phyloP scores from a whole-genome alignment of 1,140 invertebrate species.

The Orius insidiosus region DNA sequence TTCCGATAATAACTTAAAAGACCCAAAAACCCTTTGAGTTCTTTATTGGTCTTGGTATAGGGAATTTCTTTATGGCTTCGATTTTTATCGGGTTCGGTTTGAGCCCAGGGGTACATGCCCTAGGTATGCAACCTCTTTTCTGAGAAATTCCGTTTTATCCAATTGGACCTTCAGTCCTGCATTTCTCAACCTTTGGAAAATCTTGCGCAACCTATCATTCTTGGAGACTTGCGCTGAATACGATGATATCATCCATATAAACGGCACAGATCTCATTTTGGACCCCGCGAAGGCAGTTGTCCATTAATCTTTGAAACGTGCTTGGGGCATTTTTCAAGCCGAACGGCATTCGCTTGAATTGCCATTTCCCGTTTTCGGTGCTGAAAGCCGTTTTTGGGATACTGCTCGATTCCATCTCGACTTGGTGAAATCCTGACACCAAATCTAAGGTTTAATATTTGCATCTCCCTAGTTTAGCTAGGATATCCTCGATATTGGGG shows the following conservation, averaged over 20 bases:
- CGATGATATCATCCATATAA: slow-evolving; percentile 30
- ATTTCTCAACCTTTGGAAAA: slow-evolving; percentile 18
- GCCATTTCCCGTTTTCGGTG: slow-evolving; percentile 14
- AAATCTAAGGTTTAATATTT: slow-evolving; percentile 19
- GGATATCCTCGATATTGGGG: slow-evolving; percentile 6
- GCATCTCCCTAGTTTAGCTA: slow-evolving; percentile 2
- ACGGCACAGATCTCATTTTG: slow-evolving; percentile 16
- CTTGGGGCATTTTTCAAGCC: slow-evolving; percentile 15
- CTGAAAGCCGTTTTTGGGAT: slow-evolving; percentile 18
- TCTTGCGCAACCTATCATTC: slow-evolving; percentile 22
- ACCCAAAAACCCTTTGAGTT: slow-evolving; percentile 20
- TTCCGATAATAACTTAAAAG: slow-evolving; percentile 19
- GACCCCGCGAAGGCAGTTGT: slow-evolving; percentile 14
- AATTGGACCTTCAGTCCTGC: slow-evolving; percentile 19
- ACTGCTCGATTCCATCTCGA: slow-evolving; percentile 15
- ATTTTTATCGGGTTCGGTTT: slow-evolving; percentile 23
- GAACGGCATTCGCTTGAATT: slow-evolving; percentile 18
- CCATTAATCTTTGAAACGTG: slow-evolving; percentile 22
- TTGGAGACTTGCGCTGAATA: slow-evolving; percentile 22
- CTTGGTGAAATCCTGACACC: slow-evolving; percentile 23
- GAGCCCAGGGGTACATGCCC: slow-evolving; percentile 22
- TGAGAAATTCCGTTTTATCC: slow-evolving; percentile 21
- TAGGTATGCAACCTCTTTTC: slow-evolving; percentile 21
- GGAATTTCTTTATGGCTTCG: slow-evolving; percentile 20
- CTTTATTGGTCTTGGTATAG: slow-evolving; percentile 4